Conservation (phyloP, 2,888 invertebrate genomes). For the Atethmia centrago region DNA sequence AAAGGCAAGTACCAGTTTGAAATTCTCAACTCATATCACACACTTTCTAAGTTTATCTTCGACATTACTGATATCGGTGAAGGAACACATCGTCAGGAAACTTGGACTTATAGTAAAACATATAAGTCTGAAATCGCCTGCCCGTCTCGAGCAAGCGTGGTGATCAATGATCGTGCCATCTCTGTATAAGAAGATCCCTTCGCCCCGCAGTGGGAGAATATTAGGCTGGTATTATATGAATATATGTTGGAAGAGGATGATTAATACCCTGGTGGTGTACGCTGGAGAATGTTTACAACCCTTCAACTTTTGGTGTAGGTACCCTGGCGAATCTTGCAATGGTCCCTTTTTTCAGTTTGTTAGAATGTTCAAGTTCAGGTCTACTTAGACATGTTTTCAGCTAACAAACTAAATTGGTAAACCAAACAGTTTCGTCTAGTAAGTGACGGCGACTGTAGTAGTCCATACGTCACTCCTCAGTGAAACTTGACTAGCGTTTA, state of each 20-base stretch:
- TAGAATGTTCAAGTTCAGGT: background rate
- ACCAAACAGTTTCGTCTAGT: slow-evolving; percentile 20
- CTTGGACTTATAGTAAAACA: no score
- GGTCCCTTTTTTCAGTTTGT: background rate
- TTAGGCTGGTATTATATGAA: background rate
- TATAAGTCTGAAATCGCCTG: no score
- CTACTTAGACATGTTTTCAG: slow-evolving; percentile 5
- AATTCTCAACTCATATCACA: no score
- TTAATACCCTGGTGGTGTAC: background rate
- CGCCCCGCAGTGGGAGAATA: no score
- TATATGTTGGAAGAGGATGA: background rate
- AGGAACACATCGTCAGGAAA: no score
- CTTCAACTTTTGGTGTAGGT: background rate
- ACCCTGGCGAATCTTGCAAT: background rate
- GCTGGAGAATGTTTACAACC: background rate
- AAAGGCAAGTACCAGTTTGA: no score
- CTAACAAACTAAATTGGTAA: slow-evolving; percentile 14
- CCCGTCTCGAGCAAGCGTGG: no score
- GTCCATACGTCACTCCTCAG: slow-evolving; percentile 33
- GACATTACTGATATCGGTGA: no score
- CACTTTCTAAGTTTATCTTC: no score
- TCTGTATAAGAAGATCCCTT: no score
- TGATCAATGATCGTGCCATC: no score
- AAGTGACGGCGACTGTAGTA: slow-evolving; percentile 5
- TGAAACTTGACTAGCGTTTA: slow-evolving; percentile 44